Conservation (phyloP, 2,888 invertebrate species). For the Aleiodes alternator region DNA sequence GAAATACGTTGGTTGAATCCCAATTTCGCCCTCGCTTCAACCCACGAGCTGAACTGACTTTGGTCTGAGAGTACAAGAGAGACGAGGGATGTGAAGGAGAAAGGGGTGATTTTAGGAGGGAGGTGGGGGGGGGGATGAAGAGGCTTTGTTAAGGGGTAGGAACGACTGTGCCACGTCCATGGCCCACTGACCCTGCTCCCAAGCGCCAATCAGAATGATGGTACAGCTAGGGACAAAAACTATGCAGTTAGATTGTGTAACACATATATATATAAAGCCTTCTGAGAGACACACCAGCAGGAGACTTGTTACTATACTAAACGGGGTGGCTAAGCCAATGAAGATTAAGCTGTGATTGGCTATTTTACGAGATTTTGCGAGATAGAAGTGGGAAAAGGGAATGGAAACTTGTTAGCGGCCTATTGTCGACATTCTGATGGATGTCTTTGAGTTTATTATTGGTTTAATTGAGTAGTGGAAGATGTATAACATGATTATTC, state of each 20-base stretch:
- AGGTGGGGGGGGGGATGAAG: conserved; percentile 42
- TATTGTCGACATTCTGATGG: conserved; percentile 19
- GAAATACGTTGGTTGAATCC: conserved; percentile 50
- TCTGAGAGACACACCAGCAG: conserved; percentile 18
- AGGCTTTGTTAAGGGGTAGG: conserved; percentile 50
- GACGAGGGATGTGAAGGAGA: too few relatives aligned
- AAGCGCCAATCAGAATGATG: conserved; percentile 59
- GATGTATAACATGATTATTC: too few relatives aligned
- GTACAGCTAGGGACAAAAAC: conserved; percentile 29
- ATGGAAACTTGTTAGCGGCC: conserved; percentile 47
- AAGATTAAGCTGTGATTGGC: conserved; percentile 51
- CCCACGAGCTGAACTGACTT: conserved; percentile 45
- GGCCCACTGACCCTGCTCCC: conserved; percentile 69
- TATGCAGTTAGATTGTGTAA: conserved; percentile 13
- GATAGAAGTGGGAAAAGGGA: conserved; percentile 38
- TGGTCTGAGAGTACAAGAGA: conserved; percentile 20
- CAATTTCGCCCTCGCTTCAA: conserved; percentile 52
- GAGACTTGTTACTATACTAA: conserved; percentile 11
- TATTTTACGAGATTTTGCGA: conserved; percentile 48
- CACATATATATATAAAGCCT: neutral
- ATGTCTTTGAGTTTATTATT: neutral
- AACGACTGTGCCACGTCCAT: conserved; percentile 55
- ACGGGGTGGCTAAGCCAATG: conserved; percentile 45
- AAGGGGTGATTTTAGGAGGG: conserved; percentile 26
- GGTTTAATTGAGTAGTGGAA: neutral